Conservation (phyloP, 1,140 invertebrate genomes). For the Dreissena rostriformis region DNA sequence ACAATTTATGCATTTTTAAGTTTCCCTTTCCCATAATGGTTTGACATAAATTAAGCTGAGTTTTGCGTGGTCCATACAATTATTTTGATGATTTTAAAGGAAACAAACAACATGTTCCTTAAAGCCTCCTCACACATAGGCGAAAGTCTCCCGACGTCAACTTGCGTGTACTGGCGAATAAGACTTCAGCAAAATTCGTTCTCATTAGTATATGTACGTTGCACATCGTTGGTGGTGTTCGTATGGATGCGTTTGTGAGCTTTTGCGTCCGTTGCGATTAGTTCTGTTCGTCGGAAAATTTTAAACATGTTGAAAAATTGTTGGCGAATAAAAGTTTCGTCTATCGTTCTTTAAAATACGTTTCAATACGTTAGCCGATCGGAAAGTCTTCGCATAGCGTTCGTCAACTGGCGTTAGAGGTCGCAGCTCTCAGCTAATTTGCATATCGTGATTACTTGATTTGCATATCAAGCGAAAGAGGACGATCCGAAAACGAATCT, state of each 20-base stretch:
- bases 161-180: constrained; percentile 8
- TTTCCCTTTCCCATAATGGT: too few species aligned
- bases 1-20: too few species aligned
- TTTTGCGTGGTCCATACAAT: too few species aligned
- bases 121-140: constrained; percentile 21
- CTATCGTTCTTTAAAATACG: neutral
- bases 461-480: constrained; percentile 16
- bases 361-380: constrained; percentile 8
- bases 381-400: constrained; percentile 20
- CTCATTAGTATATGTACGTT: constrained; percentile 18
- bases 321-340: constrained; percentile 1
- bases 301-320: constrained; percentile 4
- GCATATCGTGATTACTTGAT: too few species aligned
- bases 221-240: constrained; percentile 10
- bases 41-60: too few species aligned
- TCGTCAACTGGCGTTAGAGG: constrained; percentile 21
- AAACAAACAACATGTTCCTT: too few species aligned
- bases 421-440: constrained; percentile 1
- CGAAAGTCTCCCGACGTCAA: constrained; percentile 9
- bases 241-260: constrained; percentile 23
- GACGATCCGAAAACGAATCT: constrained; percentile 13
- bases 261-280: constrained; percentile 18
- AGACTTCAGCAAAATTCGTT: constrained; percentile 1
- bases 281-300: constrained; percentile 13
- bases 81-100: too few species aligned